phyloP scores from a whole-genome alignment of 2,888 invertebrate species.

The Emesis russula region DNA sequence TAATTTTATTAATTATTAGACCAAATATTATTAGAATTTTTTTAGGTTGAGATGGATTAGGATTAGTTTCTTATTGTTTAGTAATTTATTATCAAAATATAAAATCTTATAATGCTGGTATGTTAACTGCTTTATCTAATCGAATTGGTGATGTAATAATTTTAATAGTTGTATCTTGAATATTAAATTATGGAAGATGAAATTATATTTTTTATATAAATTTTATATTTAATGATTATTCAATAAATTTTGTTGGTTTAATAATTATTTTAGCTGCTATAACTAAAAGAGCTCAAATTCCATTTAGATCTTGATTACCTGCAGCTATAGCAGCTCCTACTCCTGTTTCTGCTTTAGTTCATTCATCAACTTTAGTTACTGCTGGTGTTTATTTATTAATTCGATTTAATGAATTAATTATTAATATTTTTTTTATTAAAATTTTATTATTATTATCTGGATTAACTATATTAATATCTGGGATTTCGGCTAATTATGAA shows the following conservation, averaged over 20 bases:
- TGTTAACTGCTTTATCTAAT: constrained; percentile 95
- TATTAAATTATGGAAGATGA: constrained; percentile 91
- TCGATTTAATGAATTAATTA: constrained; percentile 96
- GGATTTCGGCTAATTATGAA: constrained; percentile 96
- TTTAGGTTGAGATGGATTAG: constrained; percentile 97
- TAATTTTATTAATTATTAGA: background rate
- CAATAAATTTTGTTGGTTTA: constrained; percentile 92
- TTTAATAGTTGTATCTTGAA: constrained; percentile 96
- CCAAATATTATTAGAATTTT: background rate
- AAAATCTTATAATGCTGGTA: constrained; percentile 97
- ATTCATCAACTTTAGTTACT: constrained; percentile 98
- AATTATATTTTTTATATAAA: constrained; percentile 95
- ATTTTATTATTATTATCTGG: constrained; percentile 91
- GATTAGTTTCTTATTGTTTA: constrained; percentile 97
- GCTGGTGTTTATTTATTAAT: constrained; percentile 92
- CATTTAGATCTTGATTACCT: constrained; percentile 93
- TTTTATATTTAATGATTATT: constrained; percentile 93
- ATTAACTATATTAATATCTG: constrained; percentile 96
- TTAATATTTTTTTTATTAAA: constrained; percentile 92
- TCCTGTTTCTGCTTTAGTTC: constrained; percentile 93
- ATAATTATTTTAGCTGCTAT: constrained; percentile 96
- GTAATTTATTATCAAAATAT: constrained; percentile 94
- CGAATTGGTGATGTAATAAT: constrained; percentile 97
- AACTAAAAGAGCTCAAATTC: constrained; percentile 91
- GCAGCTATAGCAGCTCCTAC: constrained; percentile 98